Evolutionary conservation across 1,140 invertebrate genomes (phyloP).

Genomic region (Belonocnema kinseyi): DNA sequence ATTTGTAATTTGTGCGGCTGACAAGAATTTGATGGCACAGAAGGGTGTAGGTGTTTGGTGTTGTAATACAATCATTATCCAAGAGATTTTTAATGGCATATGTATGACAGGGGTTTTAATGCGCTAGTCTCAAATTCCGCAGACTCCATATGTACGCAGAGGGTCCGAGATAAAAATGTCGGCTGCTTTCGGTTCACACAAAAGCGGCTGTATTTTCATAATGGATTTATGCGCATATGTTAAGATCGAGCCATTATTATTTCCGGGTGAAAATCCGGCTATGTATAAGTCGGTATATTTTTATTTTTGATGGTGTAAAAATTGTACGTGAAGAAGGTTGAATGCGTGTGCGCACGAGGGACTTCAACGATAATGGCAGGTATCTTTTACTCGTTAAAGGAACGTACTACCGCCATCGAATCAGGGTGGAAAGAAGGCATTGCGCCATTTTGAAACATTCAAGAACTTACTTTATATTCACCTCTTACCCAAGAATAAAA

Average conservation of each 20-base stretch:
- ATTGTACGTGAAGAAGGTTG: constrained; percentile 11
- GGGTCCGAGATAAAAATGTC: constrained; percentile 69
- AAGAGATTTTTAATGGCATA: constrained; percentile 63
- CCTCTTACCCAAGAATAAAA: not conserved
- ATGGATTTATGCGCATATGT: constrained; percentile 76
- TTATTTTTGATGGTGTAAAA: not conserved
- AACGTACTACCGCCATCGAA: constrained; percentile 15
- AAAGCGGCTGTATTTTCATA: constrained; percentile 72
- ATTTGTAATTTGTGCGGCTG: not conserved
- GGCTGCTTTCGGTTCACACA: constrained; percentile 53
- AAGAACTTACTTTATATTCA: constrained; percentile 34
- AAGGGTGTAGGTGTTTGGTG: constrained; percentile 34
- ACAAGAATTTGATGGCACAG: constrained; percentile 22
- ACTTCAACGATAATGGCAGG: constrained; percentile 19
- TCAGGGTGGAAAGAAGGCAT: constrained; percentile 20
- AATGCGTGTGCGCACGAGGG: constrained; percentile 12
- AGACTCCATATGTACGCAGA: constrained; percentile 69
- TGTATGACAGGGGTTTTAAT: constrained; percentile 63
- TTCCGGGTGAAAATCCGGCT: constrained; percentile 47
- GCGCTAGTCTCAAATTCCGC: constrained; percentile 55
- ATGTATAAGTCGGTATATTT: constrained; percentile 38
- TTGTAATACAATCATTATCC: constrained; percentile 41
- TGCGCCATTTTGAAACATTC: constrained; percentile 30
- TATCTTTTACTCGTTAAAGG: constrained; percentile 22
- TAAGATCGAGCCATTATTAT: constrained; percentile 62